phyloP scores from a whole-genome alignment of 2,113 vertebrate genomes.

The Gobius niger region DNA sequence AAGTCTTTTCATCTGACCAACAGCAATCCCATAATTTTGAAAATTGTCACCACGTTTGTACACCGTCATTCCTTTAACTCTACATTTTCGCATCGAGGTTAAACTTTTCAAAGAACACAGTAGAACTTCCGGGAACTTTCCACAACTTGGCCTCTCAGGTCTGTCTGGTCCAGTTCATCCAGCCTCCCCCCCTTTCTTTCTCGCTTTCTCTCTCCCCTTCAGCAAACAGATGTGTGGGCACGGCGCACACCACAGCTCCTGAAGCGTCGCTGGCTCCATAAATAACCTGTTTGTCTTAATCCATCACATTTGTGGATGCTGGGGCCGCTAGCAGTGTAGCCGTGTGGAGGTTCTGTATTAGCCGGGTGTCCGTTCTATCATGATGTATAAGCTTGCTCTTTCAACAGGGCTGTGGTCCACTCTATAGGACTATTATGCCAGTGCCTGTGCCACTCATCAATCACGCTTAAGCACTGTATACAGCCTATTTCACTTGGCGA shows the following conservation, averaged over 20 bases:
- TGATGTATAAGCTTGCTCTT: conserved; percentile 71
- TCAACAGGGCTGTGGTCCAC: conserved; percentile 58
- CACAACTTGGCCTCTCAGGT: conserved; percentile 13
- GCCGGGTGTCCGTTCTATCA: conserved; percentile 52
- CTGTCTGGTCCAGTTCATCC: conserved; percentile 45
- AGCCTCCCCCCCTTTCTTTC: conserved; percentile 7
- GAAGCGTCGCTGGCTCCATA: conserved; percentile 58
- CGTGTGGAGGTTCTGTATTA: conserved; percentile 47
- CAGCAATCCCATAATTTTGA: too few relatives aligned
- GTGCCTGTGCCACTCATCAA: conserved; percentile 61
- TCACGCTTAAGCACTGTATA: conserved; percentile 60
- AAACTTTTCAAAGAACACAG: conserved; percentile 16
- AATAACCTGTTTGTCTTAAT: conserved; percentile 74
- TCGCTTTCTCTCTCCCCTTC: conserved; percentile 43
- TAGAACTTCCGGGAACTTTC: not conserved
- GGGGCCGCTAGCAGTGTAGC: conserved; percentile 48
- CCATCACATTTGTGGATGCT: conserved; percentile 67
- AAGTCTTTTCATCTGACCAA: too few relatives aligned
- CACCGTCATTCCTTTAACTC: not conserved
- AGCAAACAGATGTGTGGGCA: conserved; percentile 66
- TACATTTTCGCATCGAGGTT: not conserved
- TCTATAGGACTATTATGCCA: conserved; percentile 61
- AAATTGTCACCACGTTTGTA: not conserved
- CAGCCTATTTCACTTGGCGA: conserved; percentile 63
- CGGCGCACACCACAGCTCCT: conserved; percentile 52